These are phyloP conservation scores for Momotus momota DNA, from an alignment of 2,797 vertebrate species.

Conservation along the genomic window DNA sequence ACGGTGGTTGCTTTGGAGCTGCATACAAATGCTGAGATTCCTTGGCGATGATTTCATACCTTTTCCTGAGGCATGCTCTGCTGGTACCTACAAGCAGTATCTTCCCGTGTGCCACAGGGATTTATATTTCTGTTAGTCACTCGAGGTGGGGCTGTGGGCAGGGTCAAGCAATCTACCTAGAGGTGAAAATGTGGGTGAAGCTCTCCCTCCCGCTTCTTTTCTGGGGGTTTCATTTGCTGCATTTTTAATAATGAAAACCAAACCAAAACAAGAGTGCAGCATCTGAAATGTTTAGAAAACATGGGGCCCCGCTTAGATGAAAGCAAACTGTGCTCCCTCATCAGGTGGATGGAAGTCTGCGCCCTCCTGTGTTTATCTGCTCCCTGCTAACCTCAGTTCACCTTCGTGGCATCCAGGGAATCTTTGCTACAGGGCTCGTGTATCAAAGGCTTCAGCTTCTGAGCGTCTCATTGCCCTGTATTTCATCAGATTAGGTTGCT, in stretches of 20 bases:
- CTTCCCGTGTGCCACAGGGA: conserved; percentile 15
- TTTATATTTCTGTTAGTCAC: conserved; percentile 10
- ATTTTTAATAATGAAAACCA: conserved; percentile 47
- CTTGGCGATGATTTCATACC: not conserved
- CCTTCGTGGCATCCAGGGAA: conserved; percentile 45
- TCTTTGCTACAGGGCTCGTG: conserved; percentile 56
- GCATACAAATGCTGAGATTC: conserved; percentile 3
- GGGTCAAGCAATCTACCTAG: conserved; percentile 54
- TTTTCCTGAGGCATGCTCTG: conserved; percentile 40
- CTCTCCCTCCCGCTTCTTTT: conserved; percentile 5
- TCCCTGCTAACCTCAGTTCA: conserved; percentile 61
- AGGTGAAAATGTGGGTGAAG: conserved; percentile 69
- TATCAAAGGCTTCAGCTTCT: conserved; percentile 55
- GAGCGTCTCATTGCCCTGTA: not conserved
- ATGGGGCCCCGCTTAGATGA: conserved; percentile 14
- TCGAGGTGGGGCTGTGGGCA: conserved; percentile 43
- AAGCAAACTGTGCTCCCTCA: conserved; percentile 46
- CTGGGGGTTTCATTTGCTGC: conserved; percentile 32
- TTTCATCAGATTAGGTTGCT: conserved; percentile 18
- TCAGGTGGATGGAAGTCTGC: conserved; percentile 65
- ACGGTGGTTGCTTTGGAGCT: conserved; percentile 1
- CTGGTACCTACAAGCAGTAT: not conserved
- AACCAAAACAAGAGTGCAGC: conserved; percentile 34
- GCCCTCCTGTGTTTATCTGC: conserved; percentile 48
- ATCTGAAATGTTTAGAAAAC: conserved; percentile 48